A percentile compares a stretch with the other conserved stretches of the same genome.
Evolutionary conservation across 2,113 vertebrate genomes (phyloP).

Genomic region (Cichladusa arquata): DNA sequence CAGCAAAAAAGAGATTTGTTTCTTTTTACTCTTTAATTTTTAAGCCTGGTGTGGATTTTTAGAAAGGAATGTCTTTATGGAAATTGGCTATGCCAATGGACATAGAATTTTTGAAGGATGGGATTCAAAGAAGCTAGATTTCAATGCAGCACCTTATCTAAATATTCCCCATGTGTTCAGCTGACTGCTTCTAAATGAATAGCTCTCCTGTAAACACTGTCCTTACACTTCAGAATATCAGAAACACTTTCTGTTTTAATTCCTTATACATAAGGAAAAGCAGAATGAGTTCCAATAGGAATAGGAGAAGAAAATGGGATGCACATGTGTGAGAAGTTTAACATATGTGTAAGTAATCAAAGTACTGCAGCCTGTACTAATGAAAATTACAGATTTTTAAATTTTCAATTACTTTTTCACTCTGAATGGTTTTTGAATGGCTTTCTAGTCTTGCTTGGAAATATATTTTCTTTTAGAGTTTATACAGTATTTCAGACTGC

Average conservation of each 20-base stretch:
- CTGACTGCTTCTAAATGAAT: background rate
- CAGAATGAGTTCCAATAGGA: background rate
- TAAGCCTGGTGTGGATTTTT: background rate
- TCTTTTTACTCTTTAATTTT: background rate
- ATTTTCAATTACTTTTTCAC: background rate
- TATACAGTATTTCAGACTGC: background rate
- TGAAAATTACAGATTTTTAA: background rate
- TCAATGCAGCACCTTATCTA: background rate
- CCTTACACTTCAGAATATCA: background rate
- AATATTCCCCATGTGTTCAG: background rate
- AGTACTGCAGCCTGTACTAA: background rate
- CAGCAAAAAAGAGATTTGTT: background rate
- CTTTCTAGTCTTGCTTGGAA: background rate
- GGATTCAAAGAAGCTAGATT: background rate
- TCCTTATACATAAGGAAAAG: background rate
- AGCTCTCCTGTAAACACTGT: background rate
- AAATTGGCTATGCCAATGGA: background rate
- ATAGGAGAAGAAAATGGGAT: background rate
- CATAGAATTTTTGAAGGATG: background rate
- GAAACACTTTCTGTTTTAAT: background rate
- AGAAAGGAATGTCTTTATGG: background rate
- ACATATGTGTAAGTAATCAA: background rate
- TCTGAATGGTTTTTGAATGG: background rate
- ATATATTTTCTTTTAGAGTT: background rate
- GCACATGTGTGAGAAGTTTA: background rate